Conservation (phyloP, 1,140 invertebrate genomes). For the Hyles euphorbiae region DNA sequence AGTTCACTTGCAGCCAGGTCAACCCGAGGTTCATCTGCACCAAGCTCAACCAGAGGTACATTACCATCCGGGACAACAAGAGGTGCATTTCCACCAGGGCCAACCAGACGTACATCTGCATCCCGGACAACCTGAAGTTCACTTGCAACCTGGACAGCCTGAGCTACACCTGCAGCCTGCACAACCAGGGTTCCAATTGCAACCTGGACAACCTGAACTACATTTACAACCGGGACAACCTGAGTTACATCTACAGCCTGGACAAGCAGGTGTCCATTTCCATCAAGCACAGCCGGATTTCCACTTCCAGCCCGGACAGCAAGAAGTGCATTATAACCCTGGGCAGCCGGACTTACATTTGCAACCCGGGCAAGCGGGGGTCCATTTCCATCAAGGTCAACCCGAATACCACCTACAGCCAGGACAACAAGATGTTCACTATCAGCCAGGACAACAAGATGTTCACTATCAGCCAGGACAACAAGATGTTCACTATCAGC, state of each 20-base stretch:
- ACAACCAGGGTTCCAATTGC: conserved; percentile 14
- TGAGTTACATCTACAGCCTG: conserved; percentile 13
- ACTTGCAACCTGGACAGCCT: conserved; percentile 13
- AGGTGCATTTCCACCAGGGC: conserved; percentile 15
- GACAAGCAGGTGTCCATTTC: conserved; percentile 11
- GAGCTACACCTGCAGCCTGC: conserved; percentile 16
- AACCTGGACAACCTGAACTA: conserved; percentile 17
- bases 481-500: conserved; percentile 3
- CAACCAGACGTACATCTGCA: conserved; percentile 12
- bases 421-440: neutral
- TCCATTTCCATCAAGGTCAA: conserved; percentile 4
- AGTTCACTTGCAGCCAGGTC: conserved; percentile 12
- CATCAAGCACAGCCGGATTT: conserved; percentile 14
- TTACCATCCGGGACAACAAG: conserved; percentile 12
- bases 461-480: neutral
- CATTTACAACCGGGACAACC: conserved; percentile 19
- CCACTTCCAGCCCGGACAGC: conserved; percentile 15
- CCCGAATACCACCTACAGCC: conserved; percentile 2
- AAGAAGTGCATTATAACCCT: conserved; percentile 1
- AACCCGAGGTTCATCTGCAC: conserved; percentile 15
- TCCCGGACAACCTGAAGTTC: conserved; percentile 17
- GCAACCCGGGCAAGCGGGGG: conserved; percentile 4
- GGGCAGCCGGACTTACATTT: conserved; percentile 7
- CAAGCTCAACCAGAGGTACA: conserved; percentile 9
- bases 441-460: neutral